phyloP scores from a whole-genome alignment of 2,888 invertebrate genomes.

The Caenorhabditis afra region DNA sequence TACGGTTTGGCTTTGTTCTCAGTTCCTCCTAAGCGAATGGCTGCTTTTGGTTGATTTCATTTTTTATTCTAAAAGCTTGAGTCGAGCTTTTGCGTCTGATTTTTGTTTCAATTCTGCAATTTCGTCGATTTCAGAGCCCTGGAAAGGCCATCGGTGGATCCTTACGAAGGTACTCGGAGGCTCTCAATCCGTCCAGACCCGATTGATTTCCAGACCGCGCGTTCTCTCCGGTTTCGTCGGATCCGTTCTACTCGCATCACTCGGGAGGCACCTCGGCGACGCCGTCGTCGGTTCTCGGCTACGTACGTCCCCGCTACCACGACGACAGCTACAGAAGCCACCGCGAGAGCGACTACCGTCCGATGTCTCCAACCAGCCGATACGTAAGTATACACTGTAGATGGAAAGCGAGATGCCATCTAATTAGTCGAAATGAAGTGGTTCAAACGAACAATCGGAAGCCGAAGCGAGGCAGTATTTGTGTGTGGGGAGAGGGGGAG shows the following conservation, averaged over 20 bases:
- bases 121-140: slow-evolving; percentile 59
- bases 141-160: slow-evolving; percentile 59
- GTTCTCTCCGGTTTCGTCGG: slow-evolving; percentile 58
- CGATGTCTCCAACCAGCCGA: slow-evolving; percentile 56
- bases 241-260: slow-evolving; percentile 64
- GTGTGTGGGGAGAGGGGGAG: slow-evolving; percentile 18
- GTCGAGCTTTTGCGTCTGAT: slow-evolving; percentile 27
- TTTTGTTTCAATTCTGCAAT: neutral
- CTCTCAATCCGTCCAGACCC: neutral
- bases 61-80: slow-evolving; percentile 42
- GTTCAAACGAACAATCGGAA: slow-evolving; percentile 41
- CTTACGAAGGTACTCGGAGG: slow-evolving; percentile 37
- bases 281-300: slow-evolving; percentile 50
- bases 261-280: slow-evolving; percentile 20
- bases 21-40: slow-evolving; percentile 38
- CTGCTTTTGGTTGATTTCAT: slow-evolving; percentile 26
- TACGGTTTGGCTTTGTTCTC: slow-evolving; percentile 62
- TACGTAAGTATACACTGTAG: slow-evolving; percentile 42
- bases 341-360: slow-evolving; percentile 44
- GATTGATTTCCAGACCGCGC: slow-evolving; percentile 39
- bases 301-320: slow-evolving; percentile 68
- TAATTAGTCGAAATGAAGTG: slow-evolving; percentile 52
- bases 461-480: neutral
- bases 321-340: slow-evolving; percentile 65
- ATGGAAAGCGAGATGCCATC: slow-evolving; percentile 23